Evolutionary conservation across 2,888 invertebrate genomes (phyloP), one percentile per base, ranked within the genome.

Genomic region (Stenoptilia bipunctidactyla): DNA sequence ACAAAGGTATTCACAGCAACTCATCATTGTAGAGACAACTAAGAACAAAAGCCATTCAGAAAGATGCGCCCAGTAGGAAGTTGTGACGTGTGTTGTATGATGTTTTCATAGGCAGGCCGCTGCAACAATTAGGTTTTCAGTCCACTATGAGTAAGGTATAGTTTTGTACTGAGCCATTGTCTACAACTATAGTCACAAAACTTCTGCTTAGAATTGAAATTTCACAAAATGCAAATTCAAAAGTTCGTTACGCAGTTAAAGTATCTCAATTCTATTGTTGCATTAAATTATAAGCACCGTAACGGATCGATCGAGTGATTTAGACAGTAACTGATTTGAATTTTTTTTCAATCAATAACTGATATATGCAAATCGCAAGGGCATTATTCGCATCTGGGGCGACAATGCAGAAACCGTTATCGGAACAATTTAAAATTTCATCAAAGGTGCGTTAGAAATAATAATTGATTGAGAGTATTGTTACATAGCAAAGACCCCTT

Each of bases 281-380:
- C 37, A 37, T 43, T 44, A 59, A 67, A 69, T 73, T 65, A 71
- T 61, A 62, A 75, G 66, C 67, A 55, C 75, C 76, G 68, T 80
- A 74, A 76, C 79, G 76, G 70, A 80, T 71, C 69, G 66, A 77
- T 73, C 60, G 73, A 73, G 55, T 61, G 61, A 61, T 56, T 70
- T 63, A 72, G 76, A 74, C 69, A 65, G 57, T 61, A 45, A 40
- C 40, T 47, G 25, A 80, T 83, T 82, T 79, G 61, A 83, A 83
- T 83, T 77, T 79, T 77, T 75, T 79, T 77, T 72, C 80, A 79
- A 83, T 83, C 83, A 83, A 83, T 83, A 80, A 79, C 71, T 68
- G 73, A 77, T 75, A 70, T 77, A 82, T 83, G 82, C 79, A 83
- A 79, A 80, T 77, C 44, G 53, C 43, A 66, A 66, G 70, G 61